Conservation (phyloP, 2,888 invertebrate genomes). For the Caradrina kadenii region DNA sequence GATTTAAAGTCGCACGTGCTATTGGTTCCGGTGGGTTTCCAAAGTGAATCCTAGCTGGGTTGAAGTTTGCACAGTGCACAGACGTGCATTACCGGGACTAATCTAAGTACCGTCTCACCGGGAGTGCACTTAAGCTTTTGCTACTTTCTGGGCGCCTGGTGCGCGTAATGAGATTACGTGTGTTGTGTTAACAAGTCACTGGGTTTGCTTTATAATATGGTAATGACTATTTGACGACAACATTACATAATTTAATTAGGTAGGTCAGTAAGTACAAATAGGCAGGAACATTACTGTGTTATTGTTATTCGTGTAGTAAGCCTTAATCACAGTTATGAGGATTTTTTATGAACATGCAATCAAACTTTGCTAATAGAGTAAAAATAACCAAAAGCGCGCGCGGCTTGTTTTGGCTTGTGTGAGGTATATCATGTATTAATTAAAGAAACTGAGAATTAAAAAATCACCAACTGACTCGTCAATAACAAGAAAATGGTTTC, state of each 20-base stretch:
- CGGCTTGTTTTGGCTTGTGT: not conserved
- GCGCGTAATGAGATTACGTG: slow-evolving; percentile 66
- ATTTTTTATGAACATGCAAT: too few species aligned
- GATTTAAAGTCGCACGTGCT: slow-evolving; percentile 31
- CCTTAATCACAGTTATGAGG: too few species aligned
- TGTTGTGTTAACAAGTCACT: slow-evolving; percentile 60
- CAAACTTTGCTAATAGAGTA: too few species aligned
- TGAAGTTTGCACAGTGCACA: slow-evolving; percentile 59
- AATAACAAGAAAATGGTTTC: not conserved
- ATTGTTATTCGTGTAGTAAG: too few species aligned
- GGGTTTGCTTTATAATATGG: slow-evolving; percentile 16
- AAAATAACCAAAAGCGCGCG: not conserved
- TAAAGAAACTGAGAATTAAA: not conserved
- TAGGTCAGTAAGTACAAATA: too few species aligned
- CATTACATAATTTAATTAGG: too few species aligned
- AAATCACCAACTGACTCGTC: not conserved
- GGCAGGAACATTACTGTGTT: too few species aligned
- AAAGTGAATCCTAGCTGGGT: slow-evolving; percentile 57
- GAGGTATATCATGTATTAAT: not conserved
- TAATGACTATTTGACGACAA: slow-evolving; percentile 29
- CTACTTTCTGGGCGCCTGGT: slow-evolving; percentile 66
- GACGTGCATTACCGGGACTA: slow-evolving; percentile 65
- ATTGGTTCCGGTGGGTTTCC: slow-evolving; percentile 38
- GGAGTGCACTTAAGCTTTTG: slow-evolving; percentile 68
- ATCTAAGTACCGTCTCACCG: slow-evolving; percentile 65